These are phyloP conservation scores for Notiomystis cincta DNA, from an alignment of 2,113 vertebrate species.

Conservation along the genomic window DNA sequence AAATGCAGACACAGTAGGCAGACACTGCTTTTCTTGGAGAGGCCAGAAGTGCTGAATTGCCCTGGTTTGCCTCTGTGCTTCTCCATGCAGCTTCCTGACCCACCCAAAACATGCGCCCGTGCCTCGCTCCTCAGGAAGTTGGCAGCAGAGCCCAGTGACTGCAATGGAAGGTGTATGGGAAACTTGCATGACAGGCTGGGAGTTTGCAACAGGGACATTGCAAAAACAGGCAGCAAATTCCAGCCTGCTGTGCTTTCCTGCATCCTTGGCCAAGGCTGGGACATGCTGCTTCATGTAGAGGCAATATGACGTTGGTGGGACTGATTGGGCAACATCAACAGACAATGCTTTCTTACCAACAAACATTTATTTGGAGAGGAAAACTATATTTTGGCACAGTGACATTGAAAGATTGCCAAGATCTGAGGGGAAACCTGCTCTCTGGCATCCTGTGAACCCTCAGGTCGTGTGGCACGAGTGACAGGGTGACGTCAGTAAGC, in stretches of 20 bases:
- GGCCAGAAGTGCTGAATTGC: neutral
- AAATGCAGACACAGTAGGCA: neutral
- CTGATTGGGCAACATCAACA: neutral
- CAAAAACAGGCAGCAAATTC: neutral
- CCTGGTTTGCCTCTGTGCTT: neutral
- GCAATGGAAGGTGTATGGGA: neutral
- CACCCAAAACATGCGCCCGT: neutral
- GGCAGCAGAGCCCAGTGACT: neutral
- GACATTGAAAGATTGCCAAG: neutral
- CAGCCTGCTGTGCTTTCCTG: neutral
- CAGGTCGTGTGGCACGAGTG: neutral
- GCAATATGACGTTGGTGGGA: fast-evolving
- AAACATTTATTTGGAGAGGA: neutral
- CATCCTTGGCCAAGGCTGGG: neutral
- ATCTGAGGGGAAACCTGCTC: neutral
- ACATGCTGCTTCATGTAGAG: neutral
- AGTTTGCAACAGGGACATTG: fast-evolving
- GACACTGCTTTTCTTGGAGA: neutral
- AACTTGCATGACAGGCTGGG: neutral
- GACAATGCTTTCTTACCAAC: neutral
- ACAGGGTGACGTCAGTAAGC: neutral
- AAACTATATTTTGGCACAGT: neutral
- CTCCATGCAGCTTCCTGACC: neutral
- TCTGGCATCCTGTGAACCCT: neutral
- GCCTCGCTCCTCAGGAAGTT: neutral